Evolutionary conservation across 2,113 vertebrate genomes (phyloP).

Genomic region (Xenopus tropicalis): UCB_Xtro_10.0 CM004444.2:96853501-96854000

Average conservation of each 20-base stretch:
- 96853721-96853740: background rate
- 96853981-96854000: too few relatives aligned
- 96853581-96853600: too few relatives aligned
- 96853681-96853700: slow-evolving; percentile 17
- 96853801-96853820: background rate
- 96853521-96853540: too few relatives aligned
- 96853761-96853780: slow-evolving; percentile 13
- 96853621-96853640: background rate
- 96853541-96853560: too few relatives aligned
- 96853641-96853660: background rate
- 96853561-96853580: too few relatives aligned
- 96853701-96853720: background rate
- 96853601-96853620: too few relatives aligned
- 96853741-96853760: slow-evolving; percentile 27
- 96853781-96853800: slow-evolving; percentile 8
- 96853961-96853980: background rate
- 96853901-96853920: slow-evolving; percentile 26
- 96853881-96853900: slow-evolving; percentile 28
- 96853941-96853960: slow-evolving; percentile 1
- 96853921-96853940: background rate
- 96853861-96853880: slow-evolving; percentile 22
- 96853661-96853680: background rate
- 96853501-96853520: too few relatives aligned
- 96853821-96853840: slow-evolving; percentile 19
- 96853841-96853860: slow-evolving; percentile 22